Evolutionary conservation across 2,888 invertebrate species (phyloP).

Genomic region (Antitype chi): DNA sequence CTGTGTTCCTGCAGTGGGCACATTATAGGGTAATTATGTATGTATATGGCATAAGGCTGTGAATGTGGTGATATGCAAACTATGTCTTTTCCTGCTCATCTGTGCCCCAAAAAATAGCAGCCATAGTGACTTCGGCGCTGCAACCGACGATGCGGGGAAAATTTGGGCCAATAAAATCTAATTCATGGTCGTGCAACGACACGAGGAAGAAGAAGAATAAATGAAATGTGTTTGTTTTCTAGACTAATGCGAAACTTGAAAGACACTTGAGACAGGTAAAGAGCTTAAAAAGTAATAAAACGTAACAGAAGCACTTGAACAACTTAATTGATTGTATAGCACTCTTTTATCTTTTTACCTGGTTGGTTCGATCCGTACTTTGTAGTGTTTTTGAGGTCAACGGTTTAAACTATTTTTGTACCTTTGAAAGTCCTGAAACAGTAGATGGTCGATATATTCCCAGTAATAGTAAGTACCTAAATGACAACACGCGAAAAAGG

Average conservation of each 20-base stretch:
- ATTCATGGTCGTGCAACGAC: background rate
- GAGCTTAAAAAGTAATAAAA: conserved; percentile 44
- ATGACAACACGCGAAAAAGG: background rate
- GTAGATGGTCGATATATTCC: background rate
- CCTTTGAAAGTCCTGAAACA: background rate
- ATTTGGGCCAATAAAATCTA: background rate
- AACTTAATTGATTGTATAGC: conserved; percentile 44
- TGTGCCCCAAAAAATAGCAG: background rate
- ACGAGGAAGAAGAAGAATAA: background rate
- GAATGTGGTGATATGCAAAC: too few relatives aligned
- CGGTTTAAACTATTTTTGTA: conserved; percentile 16
- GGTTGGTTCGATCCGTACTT: background rate
- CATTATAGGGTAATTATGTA: too few relatives aligned
- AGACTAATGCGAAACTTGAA: conserved; percentile 17
- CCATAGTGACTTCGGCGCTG: background rate
- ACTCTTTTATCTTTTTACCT: conserved; percentile 29
- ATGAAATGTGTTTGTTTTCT: conserved; percentile 14
- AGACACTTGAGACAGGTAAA: conserved; percentile 25
- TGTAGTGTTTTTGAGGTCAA: conserved; percentile 9
- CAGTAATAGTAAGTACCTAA: background rate
- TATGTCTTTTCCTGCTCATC: background rate
- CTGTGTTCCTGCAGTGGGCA: too few relatives aligned
- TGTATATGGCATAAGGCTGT: too few relatives aligned
- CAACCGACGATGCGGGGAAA: too few relatives aligned
- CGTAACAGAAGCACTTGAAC: conserved; percentile 27